Evolutionary conservation across 2,888 invertebrate species (phyloP), one percentile per base, ranked within the genome.

Genomic region (Lithophane semibrunnea): DNA sequence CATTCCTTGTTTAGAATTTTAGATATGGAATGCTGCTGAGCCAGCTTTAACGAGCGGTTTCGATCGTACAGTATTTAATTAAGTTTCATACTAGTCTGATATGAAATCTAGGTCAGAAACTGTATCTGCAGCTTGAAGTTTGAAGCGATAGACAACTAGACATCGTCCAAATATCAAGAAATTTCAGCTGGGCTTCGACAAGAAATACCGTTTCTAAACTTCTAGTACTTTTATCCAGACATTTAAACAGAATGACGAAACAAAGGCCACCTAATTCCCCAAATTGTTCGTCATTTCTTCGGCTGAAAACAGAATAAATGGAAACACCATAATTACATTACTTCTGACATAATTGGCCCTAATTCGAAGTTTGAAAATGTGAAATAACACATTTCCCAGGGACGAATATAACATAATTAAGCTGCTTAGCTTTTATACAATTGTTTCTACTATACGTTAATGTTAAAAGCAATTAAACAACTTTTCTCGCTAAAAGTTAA

Each of bases 351-450:
- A 88, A 88, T 84, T 84, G 71, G 68, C 61, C 63, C 69, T 86
- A 76, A 86, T 88, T 86, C 66, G 76, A 81, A 81, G 77, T 81
- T 75, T 79, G 82, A 84, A 77, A 80, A 80, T 61, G 73, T 82
- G 47, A 64, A 75, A 77, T 73, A 73, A 67, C 63, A 74, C 73
- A 61, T 76, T 77, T 76, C n/a, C 71, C 52, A 79, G 58, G 42
- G 56, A 29, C 21, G 70, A 70, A 79, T 77, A 75, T 82, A 75
- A 82, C 68, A 74, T 74, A 69, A 85, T 73, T 69, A 73, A 61
- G 60, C 66, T 61, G 54, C 58, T 63, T 69, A 70, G 75, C 67
- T 82, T 83, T 83, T 61, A 75, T 75, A 67, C 63, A 82, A 83
- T 64, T 86, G 82, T 85, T 73, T 67, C 69, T 72, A 44, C 66